Evolutionary conservation across 2,113 vertebrate species (phyloP).

Genomic region (Ochotona princeps): DNA sequence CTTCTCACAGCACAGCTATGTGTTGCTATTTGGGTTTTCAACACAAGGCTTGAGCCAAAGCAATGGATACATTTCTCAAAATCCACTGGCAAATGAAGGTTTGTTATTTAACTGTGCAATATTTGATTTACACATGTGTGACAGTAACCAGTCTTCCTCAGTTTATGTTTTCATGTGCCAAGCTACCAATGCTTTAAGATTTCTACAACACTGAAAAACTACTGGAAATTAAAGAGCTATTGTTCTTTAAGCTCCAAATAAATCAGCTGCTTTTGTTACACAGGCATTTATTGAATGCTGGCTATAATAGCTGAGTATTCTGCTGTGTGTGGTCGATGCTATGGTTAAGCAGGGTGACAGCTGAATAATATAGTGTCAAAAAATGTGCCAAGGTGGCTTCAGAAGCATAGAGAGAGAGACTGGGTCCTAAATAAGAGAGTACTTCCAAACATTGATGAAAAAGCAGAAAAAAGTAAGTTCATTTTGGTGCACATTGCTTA

Average conservation of each 20-base stretch:
- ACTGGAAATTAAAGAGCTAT: conserved; percentile 14
- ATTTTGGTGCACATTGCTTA: too few relatives aligned
- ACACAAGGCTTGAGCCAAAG: background rate
- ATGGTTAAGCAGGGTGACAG: background rate
- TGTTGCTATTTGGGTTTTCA: conserved; percentile 53
- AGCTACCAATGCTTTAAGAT: background rate
- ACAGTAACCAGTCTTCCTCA: background rate
- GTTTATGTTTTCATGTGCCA: background rate
- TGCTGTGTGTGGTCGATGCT: background rate
- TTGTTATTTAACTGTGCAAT: background rate
- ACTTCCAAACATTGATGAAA: too few relatives aligned
- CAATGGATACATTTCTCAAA: background rate
- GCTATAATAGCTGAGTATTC: background rate
- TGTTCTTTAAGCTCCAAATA: conserved; percentile 20
- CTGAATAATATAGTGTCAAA: background rate
- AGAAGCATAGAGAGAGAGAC: background rate
- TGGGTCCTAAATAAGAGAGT: background rate
- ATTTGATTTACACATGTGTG: background rate
- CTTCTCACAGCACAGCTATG: conserved; percentile 70
- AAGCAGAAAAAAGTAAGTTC: too few relatives aligned
- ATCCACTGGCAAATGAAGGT: background rate
- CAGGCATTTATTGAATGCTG: conserved; percentile 15
- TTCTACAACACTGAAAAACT: conserved; percentile 46
- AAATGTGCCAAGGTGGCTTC: background rate
- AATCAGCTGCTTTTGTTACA: conserved; percentile 19